Evolutionary conservation across 2,797 vertebrate species (phyloP).

Genomic region (Phalloptychus januarius): DNA sequence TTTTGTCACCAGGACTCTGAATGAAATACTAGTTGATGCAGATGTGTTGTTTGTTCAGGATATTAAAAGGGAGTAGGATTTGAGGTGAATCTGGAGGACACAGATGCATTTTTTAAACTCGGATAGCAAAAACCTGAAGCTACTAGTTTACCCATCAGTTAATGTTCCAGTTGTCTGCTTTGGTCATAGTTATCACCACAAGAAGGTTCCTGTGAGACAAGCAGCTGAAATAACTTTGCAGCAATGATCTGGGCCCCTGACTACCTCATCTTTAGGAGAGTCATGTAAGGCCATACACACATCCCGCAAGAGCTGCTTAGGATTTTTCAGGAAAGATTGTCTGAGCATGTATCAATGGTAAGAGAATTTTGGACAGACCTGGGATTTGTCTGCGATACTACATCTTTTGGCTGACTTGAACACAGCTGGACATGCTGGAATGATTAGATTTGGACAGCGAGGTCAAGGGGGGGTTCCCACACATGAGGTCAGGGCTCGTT

Average conservation of each 20-base stretch:
- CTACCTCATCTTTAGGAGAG: background rate
- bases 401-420: background rate
- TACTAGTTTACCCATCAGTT: background rate
- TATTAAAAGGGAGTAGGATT: background rate
- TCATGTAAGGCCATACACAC: background rate
- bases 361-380: background rate
- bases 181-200: background rate
- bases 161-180: background rate
- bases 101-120: background rate
- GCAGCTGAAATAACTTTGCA: background rate
- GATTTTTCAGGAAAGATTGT: background rate
- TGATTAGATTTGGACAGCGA: background rate
- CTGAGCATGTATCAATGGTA: background rate
- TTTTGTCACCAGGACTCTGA: background rate
- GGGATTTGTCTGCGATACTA: background rate
- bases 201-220: background rate
- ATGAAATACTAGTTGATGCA: background rate
- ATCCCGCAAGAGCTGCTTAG: background rate
- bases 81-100: background rate
- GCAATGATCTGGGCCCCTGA: background rate
- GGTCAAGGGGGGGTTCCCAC: no score
- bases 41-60: background rate
- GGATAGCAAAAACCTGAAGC: background rate
- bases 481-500: conserved; percentile 35
- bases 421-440: background rate